Evolutionary conservation across 37 sponge, comb jelly and placozoan species (phyloP), one percentile per base, ranked within the genome.

Genomic region (Geodia barretti): DNA sequence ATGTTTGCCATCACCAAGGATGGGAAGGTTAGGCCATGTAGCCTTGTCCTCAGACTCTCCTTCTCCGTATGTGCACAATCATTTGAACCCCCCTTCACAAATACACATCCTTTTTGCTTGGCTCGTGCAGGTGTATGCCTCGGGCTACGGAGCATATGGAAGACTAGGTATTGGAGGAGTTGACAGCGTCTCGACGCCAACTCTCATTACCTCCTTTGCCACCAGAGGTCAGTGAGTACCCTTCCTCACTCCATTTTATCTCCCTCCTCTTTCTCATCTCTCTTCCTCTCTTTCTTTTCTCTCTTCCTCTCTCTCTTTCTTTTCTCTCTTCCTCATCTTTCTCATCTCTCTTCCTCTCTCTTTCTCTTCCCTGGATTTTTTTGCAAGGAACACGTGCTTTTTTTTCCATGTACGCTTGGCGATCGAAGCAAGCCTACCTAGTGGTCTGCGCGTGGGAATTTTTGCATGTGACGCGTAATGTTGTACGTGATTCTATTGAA

Each of bases 71-170:
- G 14, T 11, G 4, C 39, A 7, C 7, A 7, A 11, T 37, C 37
- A 14, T 36, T 20, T 9, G 17, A 75, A 11, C 61, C 62, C 19
- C 25, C 33, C 35, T 21, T 75, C 63, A 28, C 37, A 8, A 75
- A 28, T 14, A 36, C n/a, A n/a, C 14, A n/a, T 24, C 25, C 41
- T 9, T 72, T 9, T 47, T 54, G 14, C 17, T 58, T 5, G 5
- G 28, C 24, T 8, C 29, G 5, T 29, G 31, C 31, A 94, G 95
- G 94, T 96, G 31, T 96, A 96, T 77, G 86, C 96, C 31, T 83
- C 91, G 33, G 98, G 98, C 26, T 89, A 95, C 80, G 95, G 93
- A 21, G 90, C 91, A 3, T 90, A 84, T 77, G 98, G 98, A 25
- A 70, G 98, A 30, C 95, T 97, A 0, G 98, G 98, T 9, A 83